Conservation (phyloP, 2,113 vertebrate species). For the Guaruba guarouba region DNA sequence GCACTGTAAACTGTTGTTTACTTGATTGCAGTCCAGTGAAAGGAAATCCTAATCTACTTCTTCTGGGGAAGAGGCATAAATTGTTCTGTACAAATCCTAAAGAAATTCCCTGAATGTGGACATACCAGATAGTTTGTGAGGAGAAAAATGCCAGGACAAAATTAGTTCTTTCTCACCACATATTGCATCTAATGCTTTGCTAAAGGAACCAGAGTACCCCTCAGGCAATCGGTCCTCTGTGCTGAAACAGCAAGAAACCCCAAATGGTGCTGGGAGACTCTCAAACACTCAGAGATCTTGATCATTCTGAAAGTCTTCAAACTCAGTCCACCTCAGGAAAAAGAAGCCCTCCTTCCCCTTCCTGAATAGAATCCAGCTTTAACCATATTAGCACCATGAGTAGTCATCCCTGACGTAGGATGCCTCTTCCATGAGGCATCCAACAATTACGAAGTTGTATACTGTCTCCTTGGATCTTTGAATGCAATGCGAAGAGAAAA, state of each 20-base stretch:
- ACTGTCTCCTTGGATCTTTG: not conserved
- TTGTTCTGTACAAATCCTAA: not conserved
- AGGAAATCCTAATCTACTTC: not conserved
- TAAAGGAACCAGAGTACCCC: not conserved
- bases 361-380: not conserved
- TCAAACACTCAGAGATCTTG: not conserved
- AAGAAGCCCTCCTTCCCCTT: not conserved
- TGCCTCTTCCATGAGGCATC: not conserved
- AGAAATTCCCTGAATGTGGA: not conserved
- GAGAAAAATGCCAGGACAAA: not conserved
- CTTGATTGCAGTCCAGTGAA: not conserved
- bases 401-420: not conserved
- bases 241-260: not conserved
- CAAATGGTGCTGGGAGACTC: not conserved
- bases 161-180: not conserved
- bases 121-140: not conserved
- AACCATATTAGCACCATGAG: not conserved
- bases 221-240: not conserved
- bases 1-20: not conserved
- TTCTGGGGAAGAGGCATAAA: not conserved
- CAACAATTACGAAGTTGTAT: not conserved
- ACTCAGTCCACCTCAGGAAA: not conserved
- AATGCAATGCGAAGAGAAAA: not conserved
- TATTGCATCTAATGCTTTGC: not conserved
- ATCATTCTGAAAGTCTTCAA: not conserved